Evolutionary conservation across 2,888 invertebrate species (phyloP), one percentile per base, ranked within the genome.

Genomic region (Microctonus brassicae): DNA sequence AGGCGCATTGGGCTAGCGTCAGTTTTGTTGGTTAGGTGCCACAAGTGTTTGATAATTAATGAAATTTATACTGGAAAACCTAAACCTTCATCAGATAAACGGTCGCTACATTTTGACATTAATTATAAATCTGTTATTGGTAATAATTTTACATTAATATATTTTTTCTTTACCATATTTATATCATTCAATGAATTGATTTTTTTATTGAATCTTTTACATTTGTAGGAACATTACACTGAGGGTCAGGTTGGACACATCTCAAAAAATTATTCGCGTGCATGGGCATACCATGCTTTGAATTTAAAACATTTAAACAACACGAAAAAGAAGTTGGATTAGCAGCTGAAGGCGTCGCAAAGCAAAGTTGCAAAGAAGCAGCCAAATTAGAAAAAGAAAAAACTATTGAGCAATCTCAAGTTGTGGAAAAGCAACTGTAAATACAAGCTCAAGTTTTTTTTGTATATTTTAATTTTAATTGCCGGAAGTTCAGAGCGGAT

Each of bases 281-380:
- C 11, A 52, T 68, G 33, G 26, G 58, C 57, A 36, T 69, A 9
- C 72, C 72, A 10, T 4, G 13, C 1, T 24, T 64, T 3, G 20
- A 13, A 5, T 33, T 22, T 7, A 58, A 24, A 47, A 58, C 63
- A 1, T 68, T 42, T 24, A 69, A 72, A 60, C 36, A 39, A 33
- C 33, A 63, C 57, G 72, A 72, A 47, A 62, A 68, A 34, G 63
- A 58, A 47, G 53, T 63, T 6, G 64, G 72, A 13, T 7, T n/a
- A 57, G 68, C 33, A 24, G 60, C 55, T 2, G 70, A 70, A 33
- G 17, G n/a, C 7, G 47, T 70, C 17, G 70, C 58, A 10, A 24
- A 60, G 33, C 64, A 70, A 42, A 47, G 47, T 33, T 70, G 70
- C 47, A 24, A n/a, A 4, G n/a, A 64, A 29, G 64, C 58, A 33